phyloP scores from a whole-genome alignment of 2,113 vertebrate species.

The Pelecanus crispus region DNA sequence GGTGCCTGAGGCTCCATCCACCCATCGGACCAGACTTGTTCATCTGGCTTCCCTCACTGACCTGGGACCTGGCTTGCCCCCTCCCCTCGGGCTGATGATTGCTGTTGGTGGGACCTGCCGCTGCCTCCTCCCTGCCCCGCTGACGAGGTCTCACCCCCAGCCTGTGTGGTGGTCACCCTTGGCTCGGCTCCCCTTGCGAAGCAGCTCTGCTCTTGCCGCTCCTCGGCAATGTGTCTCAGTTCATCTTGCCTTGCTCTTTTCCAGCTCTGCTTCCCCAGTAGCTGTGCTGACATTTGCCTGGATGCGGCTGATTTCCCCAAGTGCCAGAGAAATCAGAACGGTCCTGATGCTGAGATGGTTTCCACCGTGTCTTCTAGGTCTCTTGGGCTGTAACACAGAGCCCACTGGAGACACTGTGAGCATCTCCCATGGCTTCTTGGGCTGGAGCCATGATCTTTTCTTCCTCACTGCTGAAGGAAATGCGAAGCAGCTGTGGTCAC shows the following conservation, averaged over 20 bases:
- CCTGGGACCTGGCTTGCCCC: too few relatives aligned
- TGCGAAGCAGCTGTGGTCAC: fast-evolving
- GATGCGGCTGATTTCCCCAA: fast-evolving
- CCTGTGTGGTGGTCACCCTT: neutral
- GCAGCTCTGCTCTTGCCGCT: neutral
- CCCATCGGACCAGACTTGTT: too few relatives aligned
- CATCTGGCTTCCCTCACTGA: fast-evolving
- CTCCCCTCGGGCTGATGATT: too few relatives aligned
- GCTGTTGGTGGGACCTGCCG: neutral
- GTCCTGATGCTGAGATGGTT: neutral
- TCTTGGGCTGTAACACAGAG: fast-evolving
- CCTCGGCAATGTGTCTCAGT: fast-evolving
- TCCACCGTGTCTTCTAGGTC: fast-evolving
- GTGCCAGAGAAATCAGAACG: neutral
- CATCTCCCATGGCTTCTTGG: neutral
- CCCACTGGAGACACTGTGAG: neutral
- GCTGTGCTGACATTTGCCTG: neutral
- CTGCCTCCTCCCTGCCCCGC: neutral
- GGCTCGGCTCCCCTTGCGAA: fast-evolving
- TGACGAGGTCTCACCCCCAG: neutral
- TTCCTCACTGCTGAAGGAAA: neutral
- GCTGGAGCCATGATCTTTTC: neutral
- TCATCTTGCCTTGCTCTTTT: neutral
- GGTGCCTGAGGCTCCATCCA: neutral
- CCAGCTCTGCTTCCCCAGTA: neutral